A percentile compares a stretch with the other conserved stretches of the same genome.
phyloP scores from a whole-genome alignment of 2,113 vertebrate species.

The Python bivittatus region DNA sequence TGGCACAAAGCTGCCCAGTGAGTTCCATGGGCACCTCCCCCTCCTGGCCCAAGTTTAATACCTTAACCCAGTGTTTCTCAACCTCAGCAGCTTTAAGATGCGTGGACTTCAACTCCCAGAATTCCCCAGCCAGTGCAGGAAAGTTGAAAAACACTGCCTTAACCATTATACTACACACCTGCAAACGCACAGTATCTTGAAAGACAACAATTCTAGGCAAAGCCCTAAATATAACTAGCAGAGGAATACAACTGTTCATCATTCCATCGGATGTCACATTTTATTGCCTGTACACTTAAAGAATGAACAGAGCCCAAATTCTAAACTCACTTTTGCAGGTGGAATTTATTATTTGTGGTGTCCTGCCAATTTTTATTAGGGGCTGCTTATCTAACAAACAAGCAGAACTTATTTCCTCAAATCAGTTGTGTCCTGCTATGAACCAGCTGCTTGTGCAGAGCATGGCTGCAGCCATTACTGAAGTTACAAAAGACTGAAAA shows the following conservation, averaged over 20 bases:
- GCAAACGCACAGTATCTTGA: neutral
- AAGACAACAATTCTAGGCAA: neutral
- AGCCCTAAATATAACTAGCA: neutral
- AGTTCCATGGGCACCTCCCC: neutral
- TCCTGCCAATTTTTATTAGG: conserved; percentile 1
- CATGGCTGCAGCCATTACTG: neutral
- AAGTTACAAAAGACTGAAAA: neutral
- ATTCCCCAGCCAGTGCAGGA: too few relatives aligned
- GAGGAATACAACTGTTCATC: neutral
- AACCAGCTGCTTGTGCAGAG: neutral
- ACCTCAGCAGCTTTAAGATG: too few relatives aligned
- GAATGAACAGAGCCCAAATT: neutral
- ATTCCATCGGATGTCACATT: neutral
- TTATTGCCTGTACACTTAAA: neutral
- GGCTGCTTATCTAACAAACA: neutral
- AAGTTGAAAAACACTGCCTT: too few relatives aligned
- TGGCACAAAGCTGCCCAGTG: neutral
- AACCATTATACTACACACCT: neutral
- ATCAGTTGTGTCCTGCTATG: neutral
- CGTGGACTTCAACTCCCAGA: too few relatives aligned
- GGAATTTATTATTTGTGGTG: conserved; percentile 7
- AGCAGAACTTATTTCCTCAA: neutral
- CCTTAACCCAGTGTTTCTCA: neutral
- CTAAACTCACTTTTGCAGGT: neutral
- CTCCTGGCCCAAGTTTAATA: neutral